Base-by-base conservation (phyloP, 2,888 invertebrate genomes). In the Plusia festucae region DNA sequence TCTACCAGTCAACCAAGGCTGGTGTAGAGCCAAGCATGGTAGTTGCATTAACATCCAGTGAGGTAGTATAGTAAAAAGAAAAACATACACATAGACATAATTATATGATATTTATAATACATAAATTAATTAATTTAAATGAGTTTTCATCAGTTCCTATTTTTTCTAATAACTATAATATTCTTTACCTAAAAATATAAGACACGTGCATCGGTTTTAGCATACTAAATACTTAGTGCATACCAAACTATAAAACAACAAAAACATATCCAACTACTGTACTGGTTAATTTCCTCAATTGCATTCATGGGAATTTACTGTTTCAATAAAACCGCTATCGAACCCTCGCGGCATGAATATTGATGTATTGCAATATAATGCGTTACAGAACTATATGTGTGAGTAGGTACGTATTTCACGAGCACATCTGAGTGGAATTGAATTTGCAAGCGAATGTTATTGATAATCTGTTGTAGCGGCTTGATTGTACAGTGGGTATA, bases 261-360 rank as follows among this genome's bases (percentile, higher is more conserved):
- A 3, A 0, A 20, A 24, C 20, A 56, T 65, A 65, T 58, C 3
- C 32, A 62, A 53, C 53, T 60, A 18, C 32, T 0, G 40, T n/a
- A 58, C 30, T 30, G 8, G 44, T 56, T 60, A 63, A 62, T 65
- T 58, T 57, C 22, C 32, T 52, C 49, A 60, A 65, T 53, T 54
- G 24, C 59, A 65, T 63, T 68, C 54, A 72, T 34, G 44, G 60
- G 11, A 64, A 53, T 67, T 54, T 8, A 13, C 22, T 16, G 15
- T 55, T 20, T 34, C 13, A 46, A 58, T 49, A 53, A 61, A 61
- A 67, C 51, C 44, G 24, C 16, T 63, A 65, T 60, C 34, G 53
- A 20, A 34, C 60, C 53, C 60, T n/a, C 6, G n/a, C 30, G 55
- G 64, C 65, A 62, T 73, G 65, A 68, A 76, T 70, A 69, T 68